Evolutionary conservation across 2,113 vertebrate species (phyloP).

Genomic region (Prochilodus magdalenae): DNA sequence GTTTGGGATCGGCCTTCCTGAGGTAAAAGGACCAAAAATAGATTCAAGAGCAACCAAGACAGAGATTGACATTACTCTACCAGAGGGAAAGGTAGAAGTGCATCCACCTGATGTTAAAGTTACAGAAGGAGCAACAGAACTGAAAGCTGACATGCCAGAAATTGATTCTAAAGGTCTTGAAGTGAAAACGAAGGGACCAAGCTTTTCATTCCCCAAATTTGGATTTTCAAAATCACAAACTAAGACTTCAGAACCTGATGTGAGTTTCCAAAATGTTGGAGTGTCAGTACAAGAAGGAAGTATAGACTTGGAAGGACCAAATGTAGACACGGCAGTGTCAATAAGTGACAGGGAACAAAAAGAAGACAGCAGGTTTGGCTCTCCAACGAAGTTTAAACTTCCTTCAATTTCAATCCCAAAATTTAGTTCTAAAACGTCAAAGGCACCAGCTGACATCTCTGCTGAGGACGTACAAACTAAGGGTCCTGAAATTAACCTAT

Average conservation of each 20-base stretch:
- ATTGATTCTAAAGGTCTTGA: constrained; percentile 11
- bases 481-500: constrained; percentile 1
- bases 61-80: constrained; percentile 31
- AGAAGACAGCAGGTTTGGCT: constrained; percentile 32
- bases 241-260: constrained; percentile 56
- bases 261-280: constrained; percentile 45
- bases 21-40: constrained; percentile 34
- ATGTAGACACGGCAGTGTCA: neutral
- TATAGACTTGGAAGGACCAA: neutral
- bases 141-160: constrained; percentile 32
- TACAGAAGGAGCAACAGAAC: constrained; percentile 33
- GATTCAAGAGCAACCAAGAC: constrained; percentile 7
- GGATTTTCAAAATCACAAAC: constrained; percentile 60
- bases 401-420: constrained; percentile 63
- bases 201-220: constrained; percentile 39
- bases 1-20: constrained; percentile 43
- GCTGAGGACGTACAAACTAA: constrained; percentile 15
- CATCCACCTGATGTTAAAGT: constrained; percentile 3
- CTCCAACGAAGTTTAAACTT: constrained; percentile 57
- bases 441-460: neutral
- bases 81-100: constrained; percentile 26
- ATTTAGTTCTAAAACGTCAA: constrained; percentile 39
- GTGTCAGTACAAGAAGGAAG: constrained; percentile 36
- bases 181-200: constrained; percentile 1
- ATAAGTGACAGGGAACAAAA: neutral